Evolutionary conservation across 2,113 vertebrate genomes (phyloP), one percentile per base, ranked within the genome.

Genomic region (Orthonyx spaldingii): DNA sequence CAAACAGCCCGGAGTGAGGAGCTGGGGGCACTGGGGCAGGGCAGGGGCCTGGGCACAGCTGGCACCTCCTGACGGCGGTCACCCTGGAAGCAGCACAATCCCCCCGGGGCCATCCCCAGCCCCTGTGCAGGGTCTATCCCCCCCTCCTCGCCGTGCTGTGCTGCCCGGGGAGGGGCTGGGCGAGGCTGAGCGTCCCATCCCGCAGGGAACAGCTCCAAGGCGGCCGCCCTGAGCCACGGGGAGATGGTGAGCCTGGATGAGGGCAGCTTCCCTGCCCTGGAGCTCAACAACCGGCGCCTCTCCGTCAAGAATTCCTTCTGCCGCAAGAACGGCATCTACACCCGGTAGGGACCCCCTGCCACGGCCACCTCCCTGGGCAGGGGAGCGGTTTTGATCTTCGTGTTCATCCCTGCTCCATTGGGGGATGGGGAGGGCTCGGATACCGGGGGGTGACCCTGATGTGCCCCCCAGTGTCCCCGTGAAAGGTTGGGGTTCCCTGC

Each of bases 301-400:
- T 99, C 99, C 0, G 98, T 99, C 94, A 99, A 99, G 93, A 99
- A 99, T 92, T 99, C 99, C 59, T 99, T 99, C 98, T 99, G 99
- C 97, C 89, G 99, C 22, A 99, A 99, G 97, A 99, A 99, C 0
- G 99, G 99, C 74, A 98, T 99, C 92, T 99, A 99, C 70, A 99
- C 99, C 96, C 98, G 99, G 99, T 99, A 97, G 44, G 23, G 60
- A 53, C 30, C 50, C 20, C 14, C 7, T 0, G 0, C 41, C 10
- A 0, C 63, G 39, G 70, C 61, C 76, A 49, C 33, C 11, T 63
- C 11, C 60, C 32, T 0, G 1, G 37, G 32, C 37, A 12, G 1
- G 32, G 22, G 5, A 8, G 8, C 16, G 2, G 7, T 60, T 28
- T 32, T 3, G 18, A 15, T 20, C 70, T 0, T 21, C 0, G 1